Base-by-base conservation (phyloP, 2,113 vertebrate genomes). In the Natator depressus region DNA sequence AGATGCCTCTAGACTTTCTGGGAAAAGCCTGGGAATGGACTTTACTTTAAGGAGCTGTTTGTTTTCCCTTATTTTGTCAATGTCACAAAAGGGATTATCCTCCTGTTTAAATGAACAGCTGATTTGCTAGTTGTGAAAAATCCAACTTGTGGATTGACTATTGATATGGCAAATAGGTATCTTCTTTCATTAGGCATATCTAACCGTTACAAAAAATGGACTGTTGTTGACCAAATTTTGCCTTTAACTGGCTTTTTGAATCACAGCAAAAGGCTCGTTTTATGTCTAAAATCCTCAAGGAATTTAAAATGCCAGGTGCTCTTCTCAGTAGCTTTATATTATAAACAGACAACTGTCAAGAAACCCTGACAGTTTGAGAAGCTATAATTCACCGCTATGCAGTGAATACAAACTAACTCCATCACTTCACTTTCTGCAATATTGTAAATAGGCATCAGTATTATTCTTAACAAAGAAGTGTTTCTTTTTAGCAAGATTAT, bases 21-120 rank as follows among this genome's bases (percentile, higher is more conserved):
- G 89, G 94, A 57, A 13, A 75, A 94, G 22, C 3, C 57, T 24
- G 50, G 86, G 47, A 54, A 93, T 87, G 2, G 6, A 0, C 0
- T 1, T 1, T n/a, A 12, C 85, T 24, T 10, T 2, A 80, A 46
- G 27, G 14, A 84, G 24, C 92, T 89, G 8, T 54, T 93, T 97
- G 11, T 54, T 93, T 97, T 97, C 93, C 96, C 79, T 88, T 96
- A 62, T 92, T 96, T 95, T 96, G 87, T 92, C 69, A 90, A 81
- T 95, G 94, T 62, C 91, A 85, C 78, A 95, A 24, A 84, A 81
- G 82, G 90, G 42, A 94, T 93, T 96, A 82, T 79, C 85, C 80
- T 97, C 85, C 38, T 93, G 19, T 94, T 95, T 95, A 59, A 85
- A 1, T 93, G 82, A 89, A 96, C 91, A 97, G 4, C 31, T 84